Evolutionary conservation across 37 sponge, comb jelly and placozoan genomes (phyloP).

Genomic region (Ephydatia muelleri): DNA sequence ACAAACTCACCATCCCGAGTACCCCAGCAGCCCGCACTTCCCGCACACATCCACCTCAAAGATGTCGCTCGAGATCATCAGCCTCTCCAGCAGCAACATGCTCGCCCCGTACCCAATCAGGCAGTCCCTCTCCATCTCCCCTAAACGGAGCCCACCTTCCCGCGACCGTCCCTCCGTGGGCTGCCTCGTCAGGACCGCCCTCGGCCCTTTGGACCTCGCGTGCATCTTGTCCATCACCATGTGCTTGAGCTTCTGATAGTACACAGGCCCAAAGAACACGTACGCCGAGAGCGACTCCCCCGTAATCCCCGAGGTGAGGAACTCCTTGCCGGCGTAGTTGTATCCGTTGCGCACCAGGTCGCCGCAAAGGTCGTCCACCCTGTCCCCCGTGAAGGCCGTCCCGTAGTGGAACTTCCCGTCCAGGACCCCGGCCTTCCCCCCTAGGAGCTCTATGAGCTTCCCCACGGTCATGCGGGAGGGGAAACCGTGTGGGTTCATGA

Average conservation of each 20-base stretch:
- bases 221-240: conserved; percentile 99
- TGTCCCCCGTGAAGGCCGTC: conserved; percentile 93
- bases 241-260: conserved; percentile 99
- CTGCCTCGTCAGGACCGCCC: conserved; percentile 95
- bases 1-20: conserved; percentile 87
- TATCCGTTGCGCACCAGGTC: conserved; percentile 86
- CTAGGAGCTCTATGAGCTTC: conserved; percentile 94
- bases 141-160: conserved; percentile 96
- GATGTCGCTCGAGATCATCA: conserved; percentile 96
- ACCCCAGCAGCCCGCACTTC: conserved; percentile 93
- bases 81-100: conserved; percentile 94
- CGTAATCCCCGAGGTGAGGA: conserved; percentile 94
- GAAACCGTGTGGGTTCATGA: conserved; percentile 99
- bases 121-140: conserved; percentile 99
- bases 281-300: conserved; percentile 94
- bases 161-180: conserved; percentile 98
- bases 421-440: conserved; percentile 93
- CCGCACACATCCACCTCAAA: conserved; percentile 98
- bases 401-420: conserved; percentile 93
- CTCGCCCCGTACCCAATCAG: conserved; percentile 97
- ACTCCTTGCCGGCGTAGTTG: conserved; percentile 98
- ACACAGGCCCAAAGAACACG: conserved; percentile 97
- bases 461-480: conserved; percentile 99
- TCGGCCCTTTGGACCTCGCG: conserved; percentile 93
- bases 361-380: conserved; percentile 76